Conservation (phyloP, 2,888 invertebrate species). For the Dorcus hopei region DNA sequence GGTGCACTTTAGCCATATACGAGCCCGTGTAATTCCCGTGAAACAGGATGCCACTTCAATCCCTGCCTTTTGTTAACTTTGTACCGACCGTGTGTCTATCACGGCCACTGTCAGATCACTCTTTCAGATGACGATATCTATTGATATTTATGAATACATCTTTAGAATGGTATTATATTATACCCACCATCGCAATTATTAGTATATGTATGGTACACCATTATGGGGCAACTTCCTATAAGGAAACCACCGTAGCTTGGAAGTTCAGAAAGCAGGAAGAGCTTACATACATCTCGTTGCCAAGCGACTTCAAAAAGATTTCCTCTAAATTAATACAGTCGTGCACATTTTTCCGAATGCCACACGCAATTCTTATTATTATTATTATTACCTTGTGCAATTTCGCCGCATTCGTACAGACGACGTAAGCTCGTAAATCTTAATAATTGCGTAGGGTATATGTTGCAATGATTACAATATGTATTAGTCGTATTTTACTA, state of each 20-base stretch:
- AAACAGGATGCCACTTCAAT: constrained; percentile 20
- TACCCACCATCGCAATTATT: constrained; percentile 17
- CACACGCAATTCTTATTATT: neutral
- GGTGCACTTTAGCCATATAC: constrained; percentile 27
- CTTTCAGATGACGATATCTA: constrained; percentile 24
- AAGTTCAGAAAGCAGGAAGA: neutral
- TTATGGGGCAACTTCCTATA: constrained; percentile 5
- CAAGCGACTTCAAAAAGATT: constrained; percentile 2
- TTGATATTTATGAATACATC: constrained; percentile 24
- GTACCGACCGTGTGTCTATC: constrained; percentile 29
- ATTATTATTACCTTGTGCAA: neutral
- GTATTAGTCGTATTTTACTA: constrained; percentile 20
- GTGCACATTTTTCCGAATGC: neutral
- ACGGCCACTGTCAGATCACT: constrained; percentile 26
- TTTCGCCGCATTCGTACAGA: constrained; percentile 10
- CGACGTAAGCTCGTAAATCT: constrained; percentile 20
- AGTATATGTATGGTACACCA: constrained; percentile 13
- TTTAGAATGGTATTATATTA: constrained; percentile 12
- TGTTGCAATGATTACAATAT: constrained; percentile 20
- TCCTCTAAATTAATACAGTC: constrained; percentile 1
- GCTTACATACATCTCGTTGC: too few relatives aligned
- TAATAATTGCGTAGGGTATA: constrained; percentile 19
- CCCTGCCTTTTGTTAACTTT: constrained; percentile 25
- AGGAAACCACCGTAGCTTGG: constrained; percentile 6
- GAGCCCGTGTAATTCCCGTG: constrained; percentile 24